These are phyloP conservation scores for Orthosia gracilis DNA, from an alignment of 2,888 invertebrate genomes.

Conservation along the genomic window DNA sequence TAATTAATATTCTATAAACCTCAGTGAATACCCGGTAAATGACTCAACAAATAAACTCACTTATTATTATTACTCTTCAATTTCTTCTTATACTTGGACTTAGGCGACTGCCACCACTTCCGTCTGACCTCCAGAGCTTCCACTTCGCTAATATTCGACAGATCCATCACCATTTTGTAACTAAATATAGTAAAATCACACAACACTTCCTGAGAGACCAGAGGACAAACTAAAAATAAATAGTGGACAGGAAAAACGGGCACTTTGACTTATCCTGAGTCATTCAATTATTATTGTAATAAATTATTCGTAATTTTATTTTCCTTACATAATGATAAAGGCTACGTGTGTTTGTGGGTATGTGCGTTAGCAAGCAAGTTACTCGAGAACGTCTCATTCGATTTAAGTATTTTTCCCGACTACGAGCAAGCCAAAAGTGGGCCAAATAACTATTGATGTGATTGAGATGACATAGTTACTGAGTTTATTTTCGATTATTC, in stretches of 20 bases:
- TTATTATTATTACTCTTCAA: constrained; percentile 68
- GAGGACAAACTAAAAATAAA: constrained; percentile 60
- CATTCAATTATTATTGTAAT: constrained; percentile 23
- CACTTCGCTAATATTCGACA: constrained; percentile 76
- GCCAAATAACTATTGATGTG: too few relatives aligned
- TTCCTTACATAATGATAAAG: constrained; percentile 5
- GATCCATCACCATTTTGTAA: constrained; percentile 69
- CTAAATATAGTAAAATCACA: not conserved
- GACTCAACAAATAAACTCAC: constrained; percentile 65
- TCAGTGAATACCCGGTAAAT: not conserved
- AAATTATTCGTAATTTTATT: constrained; percentile 15
- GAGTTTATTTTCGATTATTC: not conserved
- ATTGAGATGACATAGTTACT: too few relatives aligned
- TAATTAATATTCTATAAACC: too few relatives aligned
- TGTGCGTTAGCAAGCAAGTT: not conserved
- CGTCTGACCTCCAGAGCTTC: constrained; percentile 80
- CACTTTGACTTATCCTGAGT: constrained; percentile 43
- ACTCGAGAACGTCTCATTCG: not conserved
- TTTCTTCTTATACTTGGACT: constrained; percentile 75
- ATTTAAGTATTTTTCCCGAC: not conserved
- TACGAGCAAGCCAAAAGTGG: not conserved
- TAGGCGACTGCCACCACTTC: constrained; percentile 85
- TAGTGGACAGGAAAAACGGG: constrained; percentile 57
- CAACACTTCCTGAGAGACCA: constrained; percentile 38
- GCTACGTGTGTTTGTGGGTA: not conserved